Evolutionary conservation across 2,888 invertebrate species (phyloP), one percentile per base, ranked within the genome.

Genomic region (Brachynemurus nebulosus): DNA sequence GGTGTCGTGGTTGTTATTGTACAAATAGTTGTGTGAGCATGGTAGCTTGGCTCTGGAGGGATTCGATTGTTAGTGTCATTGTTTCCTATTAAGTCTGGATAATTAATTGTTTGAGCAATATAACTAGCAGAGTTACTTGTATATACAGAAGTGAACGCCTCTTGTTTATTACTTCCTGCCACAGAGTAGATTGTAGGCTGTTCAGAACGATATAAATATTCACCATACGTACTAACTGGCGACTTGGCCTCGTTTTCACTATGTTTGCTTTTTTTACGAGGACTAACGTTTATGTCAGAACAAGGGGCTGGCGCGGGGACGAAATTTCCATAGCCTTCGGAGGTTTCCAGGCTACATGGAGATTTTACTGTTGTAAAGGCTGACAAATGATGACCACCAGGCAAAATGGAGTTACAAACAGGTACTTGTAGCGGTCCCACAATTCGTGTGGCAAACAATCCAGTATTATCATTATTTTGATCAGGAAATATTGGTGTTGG

Each of bases 101-200:
- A 79, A 63, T 70, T 72, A 50, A 71, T 70, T 45, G 75, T 72
- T 61, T 78, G 74, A 49, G 72, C 69, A 3, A 66, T 64, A 52
- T 74, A 72, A 52, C 73, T 71, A 39, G 76, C 72, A 53, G 75
- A 71, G 40, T 78, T 76, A 47, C 76, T 77, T 14, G 81, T 80
- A 60, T 81, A 81, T 7, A 82, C 80, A 40, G 78, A 79, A n/a
- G 81, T 80, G 55, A 79, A 81, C 44, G 74, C 71, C 52, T 79
- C 76, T 60, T 78, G 74, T 45, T 78, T 71, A 64, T 81, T 80
- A 51, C 70, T 72, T 38, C 81, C 82, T 39, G 82, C 82, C 14
- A 82, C 78, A 2, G 82, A 82, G 59, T 82, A 82, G 58, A 82
- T 82, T 27, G 80, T 80, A 14, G 78, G 72, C 57, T 80, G 71